Percentiles rank a stretch among this genome's conserved stretches.
Evolutionary conservation across 1,140 invertebrate species (phyloP).

Genomic region (Anadara kagoshimensis): DNA sequence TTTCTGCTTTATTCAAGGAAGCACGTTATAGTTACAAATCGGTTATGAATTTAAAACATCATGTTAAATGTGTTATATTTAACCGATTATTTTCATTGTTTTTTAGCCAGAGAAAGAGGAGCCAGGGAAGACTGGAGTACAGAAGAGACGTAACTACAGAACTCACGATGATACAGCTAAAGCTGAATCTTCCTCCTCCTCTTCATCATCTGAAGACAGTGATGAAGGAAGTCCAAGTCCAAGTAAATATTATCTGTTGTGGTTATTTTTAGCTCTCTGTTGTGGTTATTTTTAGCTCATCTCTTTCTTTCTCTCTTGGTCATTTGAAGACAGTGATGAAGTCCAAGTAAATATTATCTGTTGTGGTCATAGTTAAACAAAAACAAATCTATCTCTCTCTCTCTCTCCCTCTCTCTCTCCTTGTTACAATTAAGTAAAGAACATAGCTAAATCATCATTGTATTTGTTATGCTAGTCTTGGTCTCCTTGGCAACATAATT

Average conservation of each 20-base stretch:
- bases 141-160: slow-evolving; percentile 88
- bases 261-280: not conserved
- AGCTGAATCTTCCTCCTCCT: slow-evolving; percentile 39
- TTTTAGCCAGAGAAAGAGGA: slow-evolving; percentile 73
- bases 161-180: slow-evolving; percentile 75
- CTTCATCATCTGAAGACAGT: slow-evolving; percentile 11
- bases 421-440: too few species aligned
- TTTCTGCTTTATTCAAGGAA: too few species aligned
- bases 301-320: not conserved
- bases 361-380: not conserved
- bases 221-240: slow-evolving; percentile 5
- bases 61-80: not conserved
- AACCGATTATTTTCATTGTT: not conserved
- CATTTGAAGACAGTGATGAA: not conserved
- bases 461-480: too few species aligned
- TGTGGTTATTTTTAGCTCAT: not conserved
- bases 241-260: not conserved
- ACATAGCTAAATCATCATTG: too few species aligned
- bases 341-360: not conserved
- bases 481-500: too few species aligned
- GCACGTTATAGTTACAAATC: not conserved
- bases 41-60: not conserved
- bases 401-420: too few species aligned
- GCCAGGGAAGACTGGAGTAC: slow-evolving; percentile 85
- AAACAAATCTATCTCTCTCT: too few species aligned